A percentile compares a stretch with the other conserved stretches of the same genome.
phyloP scores from a whole-genome alignment of 2,113 vertebrate genomes.

The Aviceda subcristata region DNA sequence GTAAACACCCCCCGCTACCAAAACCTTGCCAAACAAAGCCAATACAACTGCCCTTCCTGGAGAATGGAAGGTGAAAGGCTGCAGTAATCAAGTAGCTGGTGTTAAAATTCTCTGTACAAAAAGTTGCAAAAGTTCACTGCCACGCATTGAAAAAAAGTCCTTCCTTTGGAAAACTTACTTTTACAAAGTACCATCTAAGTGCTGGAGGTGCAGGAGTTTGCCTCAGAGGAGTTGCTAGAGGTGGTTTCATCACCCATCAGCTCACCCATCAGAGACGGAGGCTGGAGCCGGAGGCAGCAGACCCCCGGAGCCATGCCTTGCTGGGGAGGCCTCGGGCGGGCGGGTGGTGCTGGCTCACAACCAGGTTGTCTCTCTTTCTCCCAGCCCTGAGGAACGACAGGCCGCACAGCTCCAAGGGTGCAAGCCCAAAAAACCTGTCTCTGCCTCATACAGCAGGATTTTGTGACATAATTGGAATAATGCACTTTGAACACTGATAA shows the following conservation, averaged over 20 bases:
- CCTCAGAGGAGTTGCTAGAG: neutral
- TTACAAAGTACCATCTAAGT: neutral
- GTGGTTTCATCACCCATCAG: neutral
- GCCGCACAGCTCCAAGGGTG: neutral
- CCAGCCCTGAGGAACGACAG: rapidly evolving
- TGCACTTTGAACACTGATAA: neutral
- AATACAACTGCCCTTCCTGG: neutral
- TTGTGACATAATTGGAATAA: neutral
- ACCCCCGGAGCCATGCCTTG: rapidly evolving
- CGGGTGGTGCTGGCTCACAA: rapidly evolving
- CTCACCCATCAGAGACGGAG: neutral
- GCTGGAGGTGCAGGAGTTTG: neutral
- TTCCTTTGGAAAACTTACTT: neutral
- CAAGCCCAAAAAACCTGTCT: neutral
- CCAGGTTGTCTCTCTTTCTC: neutral
- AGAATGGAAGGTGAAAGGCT: neutral
- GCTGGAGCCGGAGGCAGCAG: neutral
- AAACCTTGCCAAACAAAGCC: too few species aligned
- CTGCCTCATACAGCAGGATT: neutral
- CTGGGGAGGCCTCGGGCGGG: rapidly evolving
- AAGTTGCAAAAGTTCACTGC: neutral
- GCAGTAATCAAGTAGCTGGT: neutral
- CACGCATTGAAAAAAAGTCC: neutral
- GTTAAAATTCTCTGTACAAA: neutral
- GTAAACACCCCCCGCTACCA: too few species aligned